phyloP scores from a whole-genome alignment of 2,113 vertebrate genomes.

The Abramis brama region DNA sequence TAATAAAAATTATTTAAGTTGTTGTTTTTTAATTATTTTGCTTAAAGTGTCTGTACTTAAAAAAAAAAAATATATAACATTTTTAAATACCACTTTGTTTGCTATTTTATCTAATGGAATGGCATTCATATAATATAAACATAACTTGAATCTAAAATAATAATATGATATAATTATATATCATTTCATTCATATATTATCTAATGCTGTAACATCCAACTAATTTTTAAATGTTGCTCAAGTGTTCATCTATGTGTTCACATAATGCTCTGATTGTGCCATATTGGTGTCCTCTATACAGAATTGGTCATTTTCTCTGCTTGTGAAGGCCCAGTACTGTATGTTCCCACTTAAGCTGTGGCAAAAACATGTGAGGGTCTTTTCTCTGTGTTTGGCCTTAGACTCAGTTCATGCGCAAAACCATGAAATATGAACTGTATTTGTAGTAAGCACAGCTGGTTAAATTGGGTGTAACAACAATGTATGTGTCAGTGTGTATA shows the following conservation, averaged over 20 bases:
- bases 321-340: slow-evolving; percentile 27
- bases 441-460: slow-evolving; percentile 50
- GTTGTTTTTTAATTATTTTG: background rate
- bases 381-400: slow-evolving; percentile 36
- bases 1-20: background rate
- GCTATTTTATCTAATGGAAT: no score
- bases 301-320: slow-evolving; percentile 40
- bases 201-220: no score
- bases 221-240: no score
- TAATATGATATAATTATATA: no score
- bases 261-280: slow-evolving; percentile 5
- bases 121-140: no score
- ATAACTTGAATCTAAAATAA: no score
- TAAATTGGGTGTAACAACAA: slow-evolving; percentile 5
- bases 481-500: background rate
- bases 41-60: no score
- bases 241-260: background rate
- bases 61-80: no score
- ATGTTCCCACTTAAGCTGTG: slow-evolving; percentile 40
- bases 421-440: slow-evolving; percentile 48
- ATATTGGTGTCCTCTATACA: slow-evolving; percentile 25
- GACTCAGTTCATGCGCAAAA: slow-evolving; percentile 41
- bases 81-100: no score
- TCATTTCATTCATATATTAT: no score
- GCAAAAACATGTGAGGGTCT: slow-evolving; percentile 38